Conservation (phyloP, 2,797 vertebrate species). For the Hoplostethus atlanticus region DNA sequence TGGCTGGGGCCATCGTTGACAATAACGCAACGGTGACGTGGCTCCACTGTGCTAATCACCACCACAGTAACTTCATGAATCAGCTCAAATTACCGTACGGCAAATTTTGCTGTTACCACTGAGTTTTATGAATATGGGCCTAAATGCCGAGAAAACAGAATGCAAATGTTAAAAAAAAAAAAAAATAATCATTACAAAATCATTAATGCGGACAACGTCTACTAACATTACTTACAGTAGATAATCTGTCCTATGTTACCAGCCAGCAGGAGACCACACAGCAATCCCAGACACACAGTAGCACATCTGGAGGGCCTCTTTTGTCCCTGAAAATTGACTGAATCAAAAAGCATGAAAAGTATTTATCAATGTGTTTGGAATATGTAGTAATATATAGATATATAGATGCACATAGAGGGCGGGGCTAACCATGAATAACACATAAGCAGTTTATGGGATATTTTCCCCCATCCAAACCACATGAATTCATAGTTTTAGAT, state of each 20-base stretch:
- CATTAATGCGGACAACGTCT: neutral
- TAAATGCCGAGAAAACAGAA: neutral
- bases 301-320: constrained; percentile 8
- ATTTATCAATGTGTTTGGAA: neutral
- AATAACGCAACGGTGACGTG: too few species aligned
- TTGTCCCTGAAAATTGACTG: constrained; percentile 9
- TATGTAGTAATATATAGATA: neutral
- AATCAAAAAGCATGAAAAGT: neutral
- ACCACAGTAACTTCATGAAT: too few species aligned
- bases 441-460: neutral
- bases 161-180: neutral
- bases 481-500: neutral
- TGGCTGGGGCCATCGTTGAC: too few species aligned
- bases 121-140: too few species aligned
- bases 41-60: too few species aligned
- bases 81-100: too few species aligned
- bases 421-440: neutral
- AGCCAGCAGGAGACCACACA: constrained; percentile 51
- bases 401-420: too few species aligned
- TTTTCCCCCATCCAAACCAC: too few species aligned
- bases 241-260: constrained; percentile 56
- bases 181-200: too few species aligned
- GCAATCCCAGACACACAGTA: constrained; percentile 36
- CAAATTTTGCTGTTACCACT: too few species aligned
- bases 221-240: constrained; percentile 48